phyloP scores from a whole-genome alignment of 2,113 vertebrate species.

The Eptatretus burgeri region DNA sequence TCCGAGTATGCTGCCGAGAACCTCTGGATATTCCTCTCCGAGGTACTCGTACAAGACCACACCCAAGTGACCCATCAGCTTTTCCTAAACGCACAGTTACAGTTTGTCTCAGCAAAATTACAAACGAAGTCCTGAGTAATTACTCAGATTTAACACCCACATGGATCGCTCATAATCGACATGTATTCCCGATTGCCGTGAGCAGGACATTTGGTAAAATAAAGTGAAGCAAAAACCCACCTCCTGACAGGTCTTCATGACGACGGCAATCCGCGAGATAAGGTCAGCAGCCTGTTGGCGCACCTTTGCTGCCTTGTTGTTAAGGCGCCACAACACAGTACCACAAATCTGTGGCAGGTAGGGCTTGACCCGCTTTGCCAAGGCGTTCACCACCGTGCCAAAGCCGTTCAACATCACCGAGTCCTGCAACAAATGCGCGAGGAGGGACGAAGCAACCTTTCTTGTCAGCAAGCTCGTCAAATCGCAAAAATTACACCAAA shows the following conservation, averaged over 20 bases:
- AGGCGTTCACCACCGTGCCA: conserved; percentile 85
- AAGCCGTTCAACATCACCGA: conserved; percentile 97
- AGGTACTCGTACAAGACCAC: conserved; percentile 92
- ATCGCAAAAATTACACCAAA: too few species aligned
- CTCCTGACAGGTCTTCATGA: conserved; percentile 99
- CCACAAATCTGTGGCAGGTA: conserved; percentile 96
- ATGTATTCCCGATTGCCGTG: not conserved
- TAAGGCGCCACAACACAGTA: conserved; percentile 87
- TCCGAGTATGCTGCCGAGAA: conserved; percentile 83
- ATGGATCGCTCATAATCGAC: not conserved
- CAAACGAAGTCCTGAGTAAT: not conserved
- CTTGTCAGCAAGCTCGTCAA: too few species aligned
- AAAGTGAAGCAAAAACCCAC: conserved; percentile 15
- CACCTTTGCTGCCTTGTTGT: conserved; percentile 95
- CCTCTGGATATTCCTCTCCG: conserved; percentile 93
- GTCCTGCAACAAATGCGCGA: conserved; percentile 25
- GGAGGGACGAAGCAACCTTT: too few species aligned
- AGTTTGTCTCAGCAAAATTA: too few species aligned
- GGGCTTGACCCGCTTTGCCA: conserved; percentile 84
- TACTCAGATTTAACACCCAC: not conserved
- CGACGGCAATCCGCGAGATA: conserved; percentile 88
- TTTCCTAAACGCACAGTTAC: conserved; percentile 32
- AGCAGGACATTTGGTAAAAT: not conserved
- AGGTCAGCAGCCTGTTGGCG: conserved; percentile 86
- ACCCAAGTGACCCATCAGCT: conserved; percentile 92